These are phyloP conservation scores for Calycopis cecrops DNA, from an alignment of 1,140 invertebrate genomes.

Conservation along the genomic window DNA sequence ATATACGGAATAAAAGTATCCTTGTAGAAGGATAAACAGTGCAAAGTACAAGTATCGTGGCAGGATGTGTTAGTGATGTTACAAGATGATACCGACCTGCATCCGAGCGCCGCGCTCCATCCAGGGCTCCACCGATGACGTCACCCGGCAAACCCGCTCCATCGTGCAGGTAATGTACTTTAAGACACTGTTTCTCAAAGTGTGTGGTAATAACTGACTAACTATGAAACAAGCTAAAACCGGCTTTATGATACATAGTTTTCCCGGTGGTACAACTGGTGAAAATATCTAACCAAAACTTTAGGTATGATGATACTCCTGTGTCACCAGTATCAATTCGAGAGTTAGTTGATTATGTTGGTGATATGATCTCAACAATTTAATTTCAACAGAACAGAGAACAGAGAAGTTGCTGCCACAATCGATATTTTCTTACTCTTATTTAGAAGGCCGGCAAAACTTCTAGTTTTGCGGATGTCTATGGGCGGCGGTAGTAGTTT, in stretches of 20 bases:
- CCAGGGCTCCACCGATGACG: constrained; percentile 77
- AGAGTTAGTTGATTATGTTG: no score
- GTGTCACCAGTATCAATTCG: no score
- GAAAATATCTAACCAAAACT: background rate
- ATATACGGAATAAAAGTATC: background rate
- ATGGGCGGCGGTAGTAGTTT: no score
- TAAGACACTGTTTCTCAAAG: background rate
- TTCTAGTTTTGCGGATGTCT: no score
- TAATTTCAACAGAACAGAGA: background rate
- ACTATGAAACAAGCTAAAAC: background rate
- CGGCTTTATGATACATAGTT: background rate
- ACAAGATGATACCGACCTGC: constrained; percentile 76
- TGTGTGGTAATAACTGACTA: background rate
- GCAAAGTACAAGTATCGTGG: background rate
- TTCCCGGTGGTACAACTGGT: background rate
- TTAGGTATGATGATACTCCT: background rate
- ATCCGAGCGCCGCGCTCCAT: constrained; percentile 72
- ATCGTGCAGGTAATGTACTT: constrained; percentile 76
- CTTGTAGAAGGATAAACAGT: background rate
- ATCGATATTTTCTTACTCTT: no score
- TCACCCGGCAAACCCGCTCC: constrained; percentile 76
- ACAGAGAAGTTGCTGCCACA: background rate
- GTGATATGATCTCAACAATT: background rate
- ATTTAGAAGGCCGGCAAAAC: no score
- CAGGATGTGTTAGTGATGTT: constrained; percentile 32